Evolutionary conservation across 2,113 vertebrate genomes (phyloP).

Genomic region (Anguilla rostrata): DNA sequence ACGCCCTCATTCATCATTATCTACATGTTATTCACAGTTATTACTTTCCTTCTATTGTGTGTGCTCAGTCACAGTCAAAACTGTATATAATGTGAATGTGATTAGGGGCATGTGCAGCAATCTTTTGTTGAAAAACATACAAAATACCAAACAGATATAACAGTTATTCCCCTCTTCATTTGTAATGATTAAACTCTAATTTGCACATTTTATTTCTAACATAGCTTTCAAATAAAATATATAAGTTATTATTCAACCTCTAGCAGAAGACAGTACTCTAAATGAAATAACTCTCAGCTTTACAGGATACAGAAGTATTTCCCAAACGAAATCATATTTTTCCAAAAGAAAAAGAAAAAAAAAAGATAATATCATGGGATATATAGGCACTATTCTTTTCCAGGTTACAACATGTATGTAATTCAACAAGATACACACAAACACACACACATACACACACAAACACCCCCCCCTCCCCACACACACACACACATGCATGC

Average conservation of each 20-base stretch:
- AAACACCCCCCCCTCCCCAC: neutral
- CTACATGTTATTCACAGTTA: neutral
- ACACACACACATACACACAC: constrained; percentile 22
- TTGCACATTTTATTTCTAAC: neutral
- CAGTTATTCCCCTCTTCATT: neutral
- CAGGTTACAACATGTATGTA: neutral
- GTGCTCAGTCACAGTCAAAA: neutral
- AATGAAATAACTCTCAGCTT: neutral
- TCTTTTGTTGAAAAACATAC: neutral
- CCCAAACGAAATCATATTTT: neutral
- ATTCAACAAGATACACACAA: neutral
- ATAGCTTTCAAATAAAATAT: neutral
- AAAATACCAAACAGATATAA: neutral
- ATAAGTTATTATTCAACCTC: neutral
- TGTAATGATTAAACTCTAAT: too few relatives aligned
- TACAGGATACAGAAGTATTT: neutral
- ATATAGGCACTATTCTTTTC: neutral
- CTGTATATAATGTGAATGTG: neutral
- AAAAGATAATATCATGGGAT: neutral
- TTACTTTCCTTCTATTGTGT: neutral
- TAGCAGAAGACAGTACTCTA: neutral
- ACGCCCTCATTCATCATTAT: neutral
- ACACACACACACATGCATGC: neutral
- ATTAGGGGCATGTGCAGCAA: neutral
- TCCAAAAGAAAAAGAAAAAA: neutral